Evolutionary conservation across 1,140 invertebrate species (phyloP).

Genomic region (Drosophila lini): DNA sequence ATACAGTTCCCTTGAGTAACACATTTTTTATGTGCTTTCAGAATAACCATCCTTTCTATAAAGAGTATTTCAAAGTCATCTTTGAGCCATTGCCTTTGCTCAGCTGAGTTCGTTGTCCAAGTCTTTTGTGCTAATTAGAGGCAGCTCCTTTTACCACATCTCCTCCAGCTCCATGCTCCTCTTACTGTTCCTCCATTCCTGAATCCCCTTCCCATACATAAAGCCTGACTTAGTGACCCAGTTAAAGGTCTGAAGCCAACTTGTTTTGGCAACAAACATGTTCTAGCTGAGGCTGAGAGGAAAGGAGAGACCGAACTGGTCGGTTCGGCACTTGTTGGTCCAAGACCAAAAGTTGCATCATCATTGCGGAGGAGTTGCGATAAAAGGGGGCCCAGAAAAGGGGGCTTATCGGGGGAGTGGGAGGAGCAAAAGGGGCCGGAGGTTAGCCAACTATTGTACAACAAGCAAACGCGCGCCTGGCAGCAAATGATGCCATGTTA

Average conservation of each 20-base stretch:
- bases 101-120: conserved; percentile 47
- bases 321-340: conserved; percentile 51
- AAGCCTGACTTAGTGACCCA: conserved; percentile 72
- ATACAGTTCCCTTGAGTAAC: background rate
- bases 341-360: conserved; percentile 67
- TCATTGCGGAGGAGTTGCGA: conserved; percentile 52
- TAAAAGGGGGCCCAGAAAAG: conserved; percentile 12
- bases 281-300: conserved; percentile 48
- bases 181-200: background rate
- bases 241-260: conserved; percentile 74
- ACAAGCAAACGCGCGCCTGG: conserved; percentile 80
- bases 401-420: background rate
- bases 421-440: conserved; percentile 14
- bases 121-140: conserved; percentile 69
- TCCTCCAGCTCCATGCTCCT: background rate
- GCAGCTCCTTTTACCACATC: background rate
- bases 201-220: background rate
- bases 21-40: background rate
- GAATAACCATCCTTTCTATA: background rate
- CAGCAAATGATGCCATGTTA: conserved; percentile 82
- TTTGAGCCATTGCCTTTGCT: background rate
- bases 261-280: conserved; percentile 71
- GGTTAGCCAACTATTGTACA: conserved; percentile 68
- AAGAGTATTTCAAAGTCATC: conserved; percentile 9
- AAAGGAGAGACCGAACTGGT: conserved; percentile 42